A percentile compares a stretch with the other conserved stretches of the same genome.
phyloP scores from a whole-genome alignment of 35 echinoderm and acorn worm genomes.

The Lytechinus pictus region DNA sequence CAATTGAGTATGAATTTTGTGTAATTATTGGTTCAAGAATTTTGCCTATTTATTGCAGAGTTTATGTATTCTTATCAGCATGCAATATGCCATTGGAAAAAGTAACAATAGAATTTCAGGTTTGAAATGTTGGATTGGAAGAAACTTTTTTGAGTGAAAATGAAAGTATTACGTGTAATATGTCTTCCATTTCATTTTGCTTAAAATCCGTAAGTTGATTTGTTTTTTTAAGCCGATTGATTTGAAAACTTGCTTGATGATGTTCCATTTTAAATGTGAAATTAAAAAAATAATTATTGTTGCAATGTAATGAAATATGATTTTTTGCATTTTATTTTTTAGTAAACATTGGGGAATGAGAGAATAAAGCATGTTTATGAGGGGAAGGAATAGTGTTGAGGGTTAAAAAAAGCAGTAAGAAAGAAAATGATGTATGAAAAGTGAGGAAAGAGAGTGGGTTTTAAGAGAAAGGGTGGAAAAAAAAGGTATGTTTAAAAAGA shows the following conservation, averaged over 20 bases:
- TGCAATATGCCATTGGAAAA: constrained; percentile 6
- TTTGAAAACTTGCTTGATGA: not conserved
- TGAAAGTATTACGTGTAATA: not conserved
- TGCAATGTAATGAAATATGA: not conserved
- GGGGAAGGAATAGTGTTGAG: not conserved
- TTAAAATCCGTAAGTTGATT: not conserved
- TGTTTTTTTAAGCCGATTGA: not conserved
- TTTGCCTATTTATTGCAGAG: not conserved
- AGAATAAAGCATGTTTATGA: not conserved
- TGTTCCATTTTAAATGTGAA: constrained; percentile 19
- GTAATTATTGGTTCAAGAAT: too few relatives aligned
- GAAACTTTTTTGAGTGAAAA: not conserved
- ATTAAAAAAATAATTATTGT: not conserved
- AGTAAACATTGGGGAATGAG: not conserved
- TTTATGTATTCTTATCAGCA: not conserved
- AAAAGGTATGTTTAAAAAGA: too few relatives aligned
- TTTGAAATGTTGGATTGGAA: not conserved
- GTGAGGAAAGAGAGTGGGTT: too few relatives aligned
- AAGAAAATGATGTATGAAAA: not conserved
- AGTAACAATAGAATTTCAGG: not conserved
- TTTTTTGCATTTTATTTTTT: not conserved
- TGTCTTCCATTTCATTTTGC: not conserved
- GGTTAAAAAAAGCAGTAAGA: not conserved
- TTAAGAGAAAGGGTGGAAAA: too few relatives aligned
- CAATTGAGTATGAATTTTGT: too few relatives aligned